Conservation (phyloP, 1,140 invertebrate species). For the Hylaeus volcanicus region DNA sequence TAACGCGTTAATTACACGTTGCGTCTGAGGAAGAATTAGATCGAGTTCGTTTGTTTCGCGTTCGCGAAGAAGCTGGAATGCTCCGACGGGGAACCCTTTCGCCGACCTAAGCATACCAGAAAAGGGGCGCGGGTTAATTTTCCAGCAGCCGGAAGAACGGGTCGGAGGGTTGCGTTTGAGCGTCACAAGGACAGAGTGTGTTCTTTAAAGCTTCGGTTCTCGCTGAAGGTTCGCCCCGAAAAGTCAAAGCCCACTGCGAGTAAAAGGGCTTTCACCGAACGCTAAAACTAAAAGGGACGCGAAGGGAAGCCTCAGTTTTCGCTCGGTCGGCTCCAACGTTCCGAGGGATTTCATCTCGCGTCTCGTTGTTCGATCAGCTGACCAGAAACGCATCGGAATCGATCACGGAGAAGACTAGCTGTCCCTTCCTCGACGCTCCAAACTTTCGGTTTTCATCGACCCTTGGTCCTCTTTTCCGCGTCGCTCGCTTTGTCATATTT, state of each 20-base stretch:
- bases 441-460: neutral
- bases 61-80: neutral
- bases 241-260: neutral
- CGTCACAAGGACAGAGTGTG: neutral
- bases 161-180: neutral
- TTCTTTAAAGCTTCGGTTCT: neutral
- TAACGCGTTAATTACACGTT: neutral
- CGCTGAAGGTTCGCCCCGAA: neutral
- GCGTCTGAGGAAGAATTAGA: neutral
- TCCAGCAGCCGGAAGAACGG: too few relatives aligned
- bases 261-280: neutral
- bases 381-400: neutral
- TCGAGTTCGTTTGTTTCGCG: neutral
- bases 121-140: too few relatives aligned
- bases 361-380: neutral
- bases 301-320: neutral
- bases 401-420: neutral
- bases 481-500: neutral
- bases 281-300: neutral
- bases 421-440: neutral
- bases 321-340: neutral
- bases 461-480: neutral
- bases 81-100: too few relatives aligned
- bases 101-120: too few relatives aligned
- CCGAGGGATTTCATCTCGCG: neutral